Base-by-base conservation (phyloP, 2,797 vertebrate genomes). In the Dendrocincla fuliginosa region DNA sequence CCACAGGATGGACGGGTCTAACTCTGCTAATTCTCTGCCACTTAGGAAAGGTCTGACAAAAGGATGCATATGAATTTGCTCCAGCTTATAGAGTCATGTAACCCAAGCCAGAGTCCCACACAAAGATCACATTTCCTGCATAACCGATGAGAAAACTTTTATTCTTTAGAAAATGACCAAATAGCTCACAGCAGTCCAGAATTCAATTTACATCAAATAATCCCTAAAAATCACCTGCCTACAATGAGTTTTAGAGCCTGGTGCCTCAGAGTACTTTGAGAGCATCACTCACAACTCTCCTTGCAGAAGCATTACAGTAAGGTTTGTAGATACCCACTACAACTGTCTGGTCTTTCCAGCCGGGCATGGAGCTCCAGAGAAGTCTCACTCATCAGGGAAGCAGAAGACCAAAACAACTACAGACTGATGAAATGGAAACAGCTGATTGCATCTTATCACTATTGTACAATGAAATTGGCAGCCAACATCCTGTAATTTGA, bases 1-100 rank as follows among this genome's bases (percentile, higher is more conserved):
- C 11, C 0, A 0, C 0, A 4, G 52, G 42, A 65, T 3, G 46
- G 69, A 69, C 0, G 0, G 25, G 28, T 50, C 32, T 35, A 47
- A 73, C 46, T 65, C 65, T 79, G 35, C 35, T 52, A 61, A 9
- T 49, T 53, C 39, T 75, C 59, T 67, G 71, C 49, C 57, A 33
- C 30, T 67, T 16, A 65, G 1, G 15, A 84, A 44, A 11, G 15
- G 8, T 19, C 47, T 70, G 53, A 67, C 4, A 15, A 64, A 76
- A 61, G 19, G 9, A 47, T 13, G 60, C 19, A 13, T 1, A 3
- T 1, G 32, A 28, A 20, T 60, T 49, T 69, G 42, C 47, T 67
- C 19, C 35, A 56, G 60, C 33, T 37, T 61, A 20, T 17, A 41
- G 3, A 7, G 33, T 16, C 20, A 16, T 23, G 41, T 28, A 73